phyloP scores from a whole-genome alignment of 2,797 vertebrate species.

The Molossus alvarezi region DNA sequence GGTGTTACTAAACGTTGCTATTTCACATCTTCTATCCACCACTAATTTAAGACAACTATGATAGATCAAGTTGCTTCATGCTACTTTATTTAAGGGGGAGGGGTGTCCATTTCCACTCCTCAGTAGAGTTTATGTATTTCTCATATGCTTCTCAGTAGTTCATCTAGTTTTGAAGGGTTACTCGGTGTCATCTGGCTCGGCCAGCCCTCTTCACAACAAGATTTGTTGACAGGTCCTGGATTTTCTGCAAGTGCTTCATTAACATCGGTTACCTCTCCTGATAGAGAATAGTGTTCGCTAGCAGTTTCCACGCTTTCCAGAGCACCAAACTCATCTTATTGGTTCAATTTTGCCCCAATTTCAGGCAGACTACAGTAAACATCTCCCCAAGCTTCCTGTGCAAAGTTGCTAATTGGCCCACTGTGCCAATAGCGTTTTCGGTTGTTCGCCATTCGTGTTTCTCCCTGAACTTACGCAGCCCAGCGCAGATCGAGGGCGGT shows the following conservation, averaged over 20 bases:
- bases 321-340: neutral
- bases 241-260: neutral
- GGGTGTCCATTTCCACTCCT: neutral
- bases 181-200: neutral
- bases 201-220: neutral
- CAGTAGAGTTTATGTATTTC: neutral
- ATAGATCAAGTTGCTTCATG: neutral
- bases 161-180: neutral
- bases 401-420: neutral
- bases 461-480: neutral
- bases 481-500: neutral
- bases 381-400: neutral
- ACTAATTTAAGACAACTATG: neutral
- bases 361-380: neutral
- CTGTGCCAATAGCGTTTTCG: neutral
- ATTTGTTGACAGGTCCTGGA: neutral
- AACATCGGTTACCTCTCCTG: neutral
- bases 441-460: neutral
- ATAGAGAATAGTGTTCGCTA: neutral
- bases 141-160: neutral
- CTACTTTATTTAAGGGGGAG: neutral
- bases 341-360: neutral
- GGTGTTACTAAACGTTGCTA: neutral
- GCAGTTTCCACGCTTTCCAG: neutral
- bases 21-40: neutral